A percentile compares a stretch with the other conserved stretches of the same genome.
phyloP scores from a whole-genome alignment of 2,113 vertebrate species.

The Sphyrna mokarran region DNA sequence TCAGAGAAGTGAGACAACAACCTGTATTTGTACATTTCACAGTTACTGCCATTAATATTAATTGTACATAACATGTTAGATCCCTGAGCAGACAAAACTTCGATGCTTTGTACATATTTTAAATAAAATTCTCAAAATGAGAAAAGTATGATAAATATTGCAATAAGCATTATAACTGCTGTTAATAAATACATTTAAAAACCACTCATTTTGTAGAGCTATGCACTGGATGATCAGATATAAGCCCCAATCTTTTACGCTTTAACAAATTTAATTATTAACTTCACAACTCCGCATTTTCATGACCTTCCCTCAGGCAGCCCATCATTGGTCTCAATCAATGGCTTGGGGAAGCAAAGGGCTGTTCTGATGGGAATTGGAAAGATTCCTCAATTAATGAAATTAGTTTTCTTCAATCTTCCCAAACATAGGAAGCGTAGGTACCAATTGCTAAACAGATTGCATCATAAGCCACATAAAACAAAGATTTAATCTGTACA shows the following conservation, averaged over 20 bases:
- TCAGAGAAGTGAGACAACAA: neutral
- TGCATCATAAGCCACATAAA: neutral
- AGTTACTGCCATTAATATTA: neutral
- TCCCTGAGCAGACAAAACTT: neutral
- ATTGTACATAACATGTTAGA: neutral
- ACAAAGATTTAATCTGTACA: neutral
- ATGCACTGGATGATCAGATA: neutral
- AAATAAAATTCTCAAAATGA: slow-evolving; percentile 14
- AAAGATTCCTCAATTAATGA: neutral
- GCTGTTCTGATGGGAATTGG: neutral
- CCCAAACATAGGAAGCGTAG: neutral
- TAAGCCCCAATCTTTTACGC: neutral
- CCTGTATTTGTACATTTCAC: neutral
- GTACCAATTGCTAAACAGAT: neutral
- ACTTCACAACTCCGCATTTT: neutral
- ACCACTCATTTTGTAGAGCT: neutral
- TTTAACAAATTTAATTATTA: neutral
- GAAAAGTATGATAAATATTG: neutral
- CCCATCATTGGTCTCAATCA: neutral
- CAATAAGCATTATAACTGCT: neutral
- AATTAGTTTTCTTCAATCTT: neutral
- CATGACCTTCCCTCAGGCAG: neutral
- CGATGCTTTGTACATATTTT: neutral
- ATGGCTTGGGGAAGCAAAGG: neutral
- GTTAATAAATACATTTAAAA: neutral